phyloP scores from a whole-genome alignment of 2,113 vertebrate genomes.

The Sporophila hypoxantha region DNA sequence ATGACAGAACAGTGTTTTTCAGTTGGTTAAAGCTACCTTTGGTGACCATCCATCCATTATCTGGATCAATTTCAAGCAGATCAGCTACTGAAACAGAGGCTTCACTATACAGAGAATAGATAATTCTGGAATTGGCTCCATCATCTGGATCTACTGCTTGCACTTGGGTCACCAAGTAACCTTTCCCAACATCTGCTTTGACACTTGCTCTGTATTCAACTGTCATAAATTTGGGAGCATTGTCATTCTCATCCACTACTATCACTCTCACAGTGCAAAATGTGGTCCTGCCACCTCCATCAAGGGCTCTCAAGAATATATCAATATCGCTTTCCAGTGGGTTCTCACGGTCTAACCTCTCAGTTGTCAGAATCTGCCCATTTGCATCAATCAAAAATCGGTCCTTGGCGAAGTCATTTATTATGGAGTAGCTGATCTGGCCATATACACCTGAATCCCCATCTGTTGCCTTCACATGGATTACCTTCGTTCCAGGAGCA shows the following conservation, averaged over 20 bases:
- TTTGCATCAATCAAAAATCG: slow-evolving; percentile 84
- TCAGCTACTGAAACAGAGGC: slow-evolving; percentile 84
- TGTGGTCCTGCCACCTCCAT: slow-evolving; percentile 82
- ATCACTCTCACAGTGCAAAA: slow-evolving; percentile 87
- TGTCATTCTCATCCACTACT: slow-evolving; percentile 93
- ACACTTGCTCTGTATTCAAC: slow-evolving; percentile 89
- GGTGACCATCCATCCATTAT: slow-evolving; percentile 97
- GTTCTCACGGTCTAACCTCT: slow-evolving; percentile 88
- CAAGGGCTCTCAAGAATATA: slow-evolving; percentile 82
- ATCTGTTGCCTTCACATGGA: slow-evolving; percentile 85
- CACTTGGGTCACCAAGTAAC: slow-evolving; percentile 88
- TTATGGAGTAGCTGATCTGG: slow-evolving; percentile 81
- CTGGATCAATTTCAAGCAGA: slow-evolving; percentile 91
- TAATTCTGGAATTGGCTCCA: slow-evolving; percentile 85
- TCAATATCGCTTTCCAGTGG: slow-evolving; percentile 75
- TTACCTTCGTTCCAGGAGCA: slow-evolving; percentile 82
- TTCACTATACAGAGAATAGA: slow-evolving; percentile 92
- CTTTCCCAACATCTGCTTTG: slow-evolving; percentile 84
- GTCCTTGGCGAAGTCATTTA: slow-evolving; percentile 87
- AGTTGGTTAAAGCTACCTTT: slow-evolving; percentile 88
- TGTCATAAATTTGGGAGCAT: slow-evolving; percentile 80
- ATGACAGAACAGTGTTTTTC: slow-evolving; percentile 87
- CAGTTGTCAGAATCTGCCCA: slow-evolving; percentile 85
- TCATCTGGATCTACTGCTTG: slow-evolving; percentile 89
- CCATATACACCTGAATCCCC: slow-evolving; percentile 85